Evolutionary conservation across 64 coral and sea anemone genomes (phyloP).

Genomic region (Actinia tenebrosa): DNA sequence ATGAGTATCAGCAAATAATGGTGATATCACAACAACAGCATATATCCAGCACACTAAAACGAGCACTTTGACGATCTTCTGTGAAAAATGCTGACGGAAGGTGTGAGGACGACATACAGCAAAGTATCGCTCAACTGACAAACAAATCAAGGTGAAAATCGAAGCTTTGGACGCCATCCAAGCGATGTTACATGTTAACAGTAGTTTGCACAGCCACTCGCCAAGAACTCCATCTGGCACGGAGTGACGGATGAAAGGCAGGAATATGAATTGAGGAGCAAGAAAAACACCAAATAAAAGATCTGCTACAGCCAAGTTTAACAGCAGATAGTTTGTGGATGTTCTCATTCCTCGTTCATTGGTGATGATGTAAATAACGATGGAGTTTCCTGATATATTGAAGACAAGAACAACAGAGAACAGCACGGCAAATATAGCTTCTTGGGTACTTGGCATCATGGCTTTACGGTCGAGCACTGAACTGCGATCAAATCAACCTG

Average conservation of each 20-base stretch:
- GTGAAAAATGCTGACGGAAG: background rate
- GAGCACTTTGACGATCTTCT: background rate
- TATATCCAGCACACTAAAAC: background rate
- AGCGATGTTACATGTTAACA: background rate
- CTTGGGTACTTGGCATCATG: background rate
- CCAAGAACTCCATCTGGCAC: background rate
- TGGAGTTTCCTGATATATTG: background rate
- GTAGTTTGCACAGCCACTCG: background rate
- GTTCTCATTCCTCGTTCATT: background rate
- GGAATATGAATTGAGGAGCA: background rate
- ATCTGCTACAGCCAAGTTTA: slow-evolving; percentile 7
- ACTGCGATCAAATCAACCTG: no score
- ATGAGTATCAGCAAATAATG: background rate
- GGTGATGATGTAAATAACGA: slow-evolving; percentile 13
- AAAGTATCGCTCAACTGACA: slow-evolving; percentile 11
- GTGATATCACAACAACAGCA: background rate
- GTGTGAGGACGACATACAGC: slow-evolving; percentile 20
- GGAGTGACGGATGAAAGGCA: background rate
- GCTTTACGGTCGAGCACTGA: no score
- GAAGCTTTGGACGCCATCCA: background rate
- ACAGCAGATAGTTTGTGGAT: slow-evolving; percentile 13
- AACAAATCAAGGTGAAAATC: background rate
- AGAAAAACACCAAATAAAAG: background rate
- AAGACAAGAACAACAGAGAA: slow-evolving; percentile 8
- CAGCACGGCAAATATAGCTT: background rate